phyloP scores from a whole-genome alignment of 2,888 invertebrate genomes.

The Pterobdella sp. region DNA sequence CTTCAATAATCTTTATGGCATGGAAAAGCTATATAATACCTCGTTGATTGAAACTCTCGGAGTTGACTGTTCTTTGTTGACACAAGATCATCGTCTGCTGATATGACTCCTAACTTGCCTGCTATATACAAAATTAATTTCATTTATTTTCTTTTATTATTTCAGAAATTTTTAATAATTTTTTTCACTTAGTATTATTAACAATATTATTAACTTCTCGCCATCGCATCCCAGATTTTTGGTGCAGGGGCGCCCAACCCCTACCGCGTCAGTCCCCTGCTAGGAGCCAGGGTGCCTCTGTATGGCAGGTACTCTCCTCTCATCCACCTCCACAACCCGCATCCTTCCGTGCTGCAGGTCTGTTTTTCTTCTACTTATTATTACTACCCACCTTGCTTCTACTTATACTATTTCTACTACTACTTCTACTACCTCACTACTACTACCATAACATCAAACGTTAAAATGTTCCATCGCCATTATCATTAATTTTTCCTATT shows the following conservation, averaged over 20 bases:
- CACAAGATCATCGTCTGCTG: too few relatives aligned
- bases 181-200: not conserved
- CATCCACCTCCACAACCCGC: slow-evolving; percentile 89
- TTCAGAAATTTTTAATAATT: not conserved
- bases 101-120: not conserved
- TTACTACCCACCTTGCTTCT: not conserved
- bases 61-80: too few relatives aligned
- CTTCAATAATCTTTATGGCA: too few relatives aligned
- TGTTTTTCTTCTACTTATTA: slow-evolving; percentile 35
- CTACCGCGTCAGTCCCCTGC: slow-evolving; percentile 79
- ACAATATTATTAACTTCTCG: slow-evolving; percentile 1
- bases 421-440: too few relatives aligned
- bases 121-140: not conserved
- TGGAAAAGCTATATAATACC: too few relatives aligned
- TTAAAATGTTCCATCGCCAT: too few relatives aligned
- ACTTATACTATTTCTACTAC: not conserved
- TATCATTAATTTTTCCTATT: too few relatives aligned
- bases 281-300: slow-evolving; percentile 79
- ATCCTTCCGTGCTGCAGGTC: slow-evolving; percentile 75
- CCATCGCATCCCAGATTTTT: slow-evolving; percentile 46
- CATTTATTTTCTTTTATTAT: not conserved
- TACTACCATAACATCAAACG: too few relatives aligned
- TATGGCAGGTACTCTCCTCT: slow-evolving; percentile 82
- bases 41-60: too few relatives aligned
- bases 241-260: slow-evolving; percentile 75